Percentiles rank a stretch among this genome's conserved stretches.
Evolutionary conservation across 2,797 vertebrate species (phyloP).

Genomic region (Coendou prehensilis): DNA sequence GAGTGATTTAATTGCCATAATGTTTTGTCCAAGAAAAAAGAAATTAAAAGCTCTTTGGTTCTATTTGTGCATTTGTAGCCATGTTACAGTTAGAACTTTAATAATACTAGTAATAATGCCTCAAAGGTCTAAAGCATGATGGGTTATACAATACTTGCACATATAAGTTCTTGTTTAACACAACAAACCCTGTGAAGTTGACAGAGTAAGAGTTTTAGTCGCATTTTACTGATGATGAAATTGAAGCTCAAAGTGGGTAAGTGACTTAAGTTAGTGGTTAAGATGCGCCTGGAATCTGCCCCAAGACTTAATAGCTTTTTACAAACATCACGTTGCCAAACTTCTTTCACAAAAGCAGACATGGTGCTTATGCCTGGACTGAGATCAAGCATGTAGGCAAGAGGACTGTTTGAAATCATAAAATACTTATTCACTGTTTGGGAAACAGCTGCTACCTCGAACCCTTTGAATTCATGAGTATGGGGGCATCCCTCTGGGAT

Average conservation of each 20-base stretch:
- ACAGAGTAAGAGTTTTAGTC: constrained; percentile 13
- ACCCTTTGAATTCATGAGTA: not conserved
- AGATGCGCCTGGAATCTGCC: not conserved
- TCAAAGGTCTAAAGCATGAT: not conserved
- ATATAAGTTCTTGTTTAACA: not conserved
- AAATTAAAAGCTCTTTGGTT: not conserved
- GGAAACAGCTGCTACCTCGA: not conserved
- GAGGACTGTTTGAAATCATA: not conserved
- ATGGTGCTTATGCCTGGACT: not conserved
- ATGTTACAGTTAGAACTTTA: not conserved
- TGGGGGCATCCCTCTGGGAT: not conserved
- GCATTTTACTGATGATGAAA: constrained; percentile 14
- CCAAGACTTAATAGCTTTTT: not conserved
- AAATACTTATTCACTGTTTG: not conserved
- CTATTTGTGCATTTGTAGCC: not conserved
- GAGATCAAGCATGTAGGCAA: not conserved
- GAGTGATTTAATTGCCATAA: constrained; percentile 29
- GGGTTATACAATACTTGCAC: not conserved
- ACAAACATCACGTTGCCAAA: not conserved
- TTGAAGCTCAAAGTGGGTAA: not conserved
- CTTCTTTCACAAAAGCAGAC: constrained; percentile 30
- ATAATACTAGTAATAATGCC: not conserved
- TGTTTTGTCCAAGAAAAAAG: constrained; percentile 29
- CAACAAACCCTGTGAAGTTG: not conserved
- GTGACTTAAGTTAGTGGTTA: not conserved